These are phyloP conservation scores for Aphidoletes aphidimyza DNA, from an alignment of 2,888 invertebrate species.

Conservation along the genomic window DNA sequence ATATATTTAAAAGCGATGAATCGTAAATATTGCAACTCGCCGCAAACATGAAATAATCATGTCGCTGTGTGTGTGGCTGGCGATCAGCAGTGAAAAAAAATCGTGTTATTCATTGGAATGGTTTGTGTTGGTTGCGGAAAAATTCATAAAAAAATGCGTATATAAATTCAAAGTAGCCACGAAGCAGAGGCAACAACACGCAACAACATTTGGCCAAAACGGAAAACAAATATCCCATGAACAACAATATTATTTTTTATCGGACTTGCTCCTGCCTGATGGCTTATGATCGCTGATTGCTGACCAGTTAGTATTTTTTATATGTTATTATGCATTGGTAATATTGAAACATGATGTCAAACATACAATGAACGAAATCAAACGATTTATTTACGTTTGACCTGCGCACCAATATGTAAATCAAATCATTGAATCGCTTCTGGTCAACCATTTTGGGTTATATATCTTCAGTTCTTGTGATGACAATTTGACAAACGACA, in stretches of 20 bases:
- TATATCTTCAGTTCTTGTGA: too few species aligned
- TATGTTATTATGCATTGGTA: neutral
- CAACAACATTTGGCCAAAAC: too few species aligned
- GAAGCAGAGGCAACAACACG: neutral
- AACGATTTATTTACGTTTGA: too few species aligned
- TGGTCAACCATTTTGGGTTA: too few species aligned
- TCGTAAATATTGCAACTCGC: neutral
- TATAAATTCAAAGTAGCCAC: neutral
- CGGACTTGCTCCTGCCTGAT: too few species aligned
- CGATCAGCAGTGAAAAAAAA: neutral
- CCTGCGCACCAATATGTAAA: too few species aligned
- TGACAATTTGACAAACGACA: too few species aligned
- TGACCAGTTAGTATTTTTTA: neutral
- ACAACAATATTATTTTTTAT: neutral
- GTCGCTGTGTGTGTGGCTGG: too few species aligned
- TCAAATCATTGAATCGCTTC: too few species aligned
- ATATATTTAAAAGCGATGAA: conserved; percentile 18
- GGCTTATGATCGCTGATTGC: too few species aligned
- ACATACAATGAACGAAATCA: neutral
- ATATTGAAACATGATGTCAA: neutral
- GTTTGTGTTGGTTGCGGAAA: neutral
- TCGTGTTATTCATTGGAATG: neutral
- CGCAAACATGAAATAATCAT: neutral
- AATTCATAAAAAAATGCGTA: neutral
- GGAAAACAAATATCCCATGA: neutral